Evolutionary conservation across 1,140 invertebrate species (phyloP), one percentile per base, ranked within the genome.

Genomic region (Episyrphus balteatus): DNA sequence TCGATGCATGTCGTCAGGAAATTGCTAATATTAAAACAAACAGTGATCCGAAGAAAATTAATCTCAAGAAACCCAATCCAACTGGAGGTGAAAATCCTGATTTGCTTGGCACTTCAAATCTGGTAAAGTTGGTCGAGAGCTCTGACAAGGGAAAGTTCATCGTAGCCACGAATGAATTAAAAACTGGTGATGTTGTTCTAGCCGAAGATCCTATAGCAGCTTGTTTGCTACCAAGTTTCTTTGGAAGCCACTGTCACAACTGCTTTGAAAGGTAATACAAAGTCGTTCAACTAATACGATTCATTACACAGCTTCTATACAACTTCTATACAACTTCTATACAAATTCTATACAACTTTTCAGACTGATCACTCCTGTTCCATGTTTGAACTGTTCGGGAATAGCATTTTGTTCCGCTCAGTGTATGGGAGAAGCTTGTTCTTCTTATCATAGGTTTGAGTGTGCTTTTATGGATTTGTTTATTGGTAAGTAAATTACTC

Each of bases 401-500:
- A 75, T 88, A 1, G 82, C 80, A 15, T 90, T 88, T 62, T 95
- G 90, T 68, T 75, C 75, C 10, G 55, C 70, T 1, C 56, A 75
- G 38, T 95, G 92, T 69, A 73, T 78, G 44, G 73, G 81, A 32
- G 57, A 67, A 15, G 86, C 86, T 1, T 61, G 81, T 42, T 58
- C 70, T 1, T 75, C 73, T 0, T 92, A 89, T 65, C 91, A 96
- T 66, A 70, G 75, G 26, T 82, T 79, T 58, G 92, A 95, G 70
- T 95, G 91, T 62, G 74, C 78, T 52, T 80, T 85, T 59, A 70
- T 88, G 41, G 80, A 82, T 48, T 58, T 86, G 8, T 70, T 88
- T 32, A 81, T 86, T 47, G 83, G 80, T 77, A 66, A 61, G 37
- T 42, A 8, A 9, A 42, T 42, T 8, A 8, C 21, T 43, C 18